These are phyloP conservation scores for Oryzias sinensis DNA, from an alignment of 2,797 vertebrate species.

Conservation along the genomic window DNA sequence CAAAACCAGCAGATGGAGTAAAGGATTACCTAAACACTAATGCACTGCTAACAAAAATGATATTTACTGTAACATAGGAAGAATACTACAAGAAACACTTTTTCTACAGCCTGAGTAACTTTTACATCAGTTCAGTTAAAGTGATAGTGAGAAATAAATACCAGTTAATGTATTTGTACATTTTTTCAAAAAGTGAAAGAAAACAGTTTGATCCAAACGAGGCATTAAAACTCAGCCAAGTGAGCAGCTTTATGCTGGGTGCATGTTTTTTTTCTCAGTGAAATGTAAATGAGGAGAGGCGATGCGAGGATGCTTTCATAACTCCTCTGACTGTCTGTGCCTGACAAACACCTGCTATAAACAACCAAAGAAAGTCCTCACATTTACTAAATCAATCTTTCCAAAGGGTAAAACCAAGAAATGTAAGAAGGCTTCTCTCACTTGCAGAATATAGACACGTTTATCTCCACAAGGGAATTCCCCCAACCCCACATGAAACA, in stretches of 20 bases:
- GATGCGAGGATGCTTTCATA: constrained; percentile 23
- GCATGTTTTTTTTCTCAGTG: constrained; percentile 16
- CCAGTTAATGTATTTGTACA: too few species aligned
- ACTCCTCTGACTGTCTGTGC: constrained; percentile 25
- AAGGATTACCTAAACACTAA: neutral
- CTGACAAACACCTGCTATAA: constrained; percentile 40
- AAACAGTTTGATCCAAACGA: constrained; percentile 4
- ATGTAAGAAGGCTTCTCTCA: constrained; percentile 26
- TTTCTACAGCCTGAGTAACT: neutral
- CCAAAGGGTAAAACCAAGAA: constrained; percentile 28
- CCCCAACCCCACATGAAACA: constrained; percentile 33
- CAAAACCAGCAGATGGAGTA: constrained; percentile 1
- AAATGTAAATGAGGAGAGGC: constrained; percentile 8
- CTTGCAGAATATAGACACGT: constrained; percentile 15
- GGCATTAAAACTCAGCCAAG: neutral
- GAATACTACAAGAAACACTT: neutral
- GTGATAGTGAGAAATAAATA: too few species aligned
- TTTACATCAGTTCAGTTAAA: too few species aligned
- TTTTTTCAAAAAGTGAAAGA: too few species aligned
- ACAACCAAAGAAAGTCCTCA: constrained; percentile 35
- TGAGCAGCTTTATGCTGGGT: neutral
- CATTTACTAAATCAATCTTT: constrained; percentile 48
- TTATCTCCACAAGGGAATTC: constrained; percentile 17
- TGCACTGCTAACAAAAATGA: neutral
- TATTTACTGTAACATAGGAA: neutral